Percentiles rank a stretch among this genome's conserved stretches.
These are phyloP conservation scores for Philypnodon macrostomus DNA, from an alignment of 2,797 vertebrate genomes.

Conservation along the genomic window DNA sequence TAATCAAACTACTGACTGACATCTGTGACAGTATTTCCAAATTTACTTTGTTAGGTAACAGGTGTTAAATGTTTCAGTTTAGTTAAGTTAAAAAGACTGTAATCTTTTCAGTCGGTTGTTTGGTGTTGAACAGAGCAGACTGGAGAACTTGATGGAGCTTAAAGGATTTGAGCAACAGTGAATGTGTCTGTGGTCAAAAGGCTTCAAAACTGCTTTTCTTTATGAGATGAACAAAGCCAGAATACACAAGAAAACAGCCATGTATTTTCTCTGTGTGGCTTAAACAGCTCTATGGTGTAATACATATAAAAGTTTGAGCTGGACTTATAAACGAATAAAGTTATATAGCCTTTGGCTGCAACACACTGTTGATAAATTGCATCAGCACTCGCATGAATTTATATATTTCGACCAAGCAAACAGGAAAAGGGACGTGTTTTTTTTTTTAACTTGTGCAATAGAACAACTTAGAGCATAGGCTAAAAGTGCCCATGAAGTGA, in stretches of 20 bases:
- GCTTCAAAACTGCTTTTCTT: neutral
- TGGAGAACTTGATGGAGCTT: neutral
- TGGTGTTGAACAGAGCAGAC: too few species aligned
- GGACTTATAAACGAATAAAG: conserved; percentile 2
- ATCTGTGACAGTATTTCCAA: too few species aligned
- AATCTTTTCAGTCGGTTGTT: too few species aligned
- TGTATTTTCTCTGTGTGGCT: neutral
- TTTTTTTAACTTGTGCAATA: neutral
- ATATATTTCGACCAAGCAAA: conserved; percentile 2
- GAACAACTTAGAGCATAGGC: neutral
- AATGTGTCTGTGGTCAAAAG: neutral
- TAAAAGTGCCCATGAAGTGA: neutral
- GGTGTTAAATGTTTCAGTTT: too few species aligned
- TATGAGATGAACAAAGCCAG: neutral
- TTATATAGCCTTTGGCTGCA: neutral
- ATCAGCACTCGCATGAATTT: neutral
- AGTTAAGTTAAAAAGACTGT: too few species aligned
- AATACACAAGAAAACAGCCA: neutral
- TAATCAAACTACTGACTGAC: too few species aligned
- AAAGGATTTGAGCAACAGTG: neutral
- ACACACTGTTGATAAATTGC: conserved; percentile 1
- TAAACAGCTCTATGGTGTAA: neutral
- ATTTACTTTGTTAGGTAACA: too few species aligned
- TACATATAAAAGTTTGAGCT: conserved; percentile 7
- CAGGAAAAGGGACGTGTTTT: neutral